A percentile compares a stretch with the other conserved stretches of the same genome.
Evolutionary conservation across 2,797 vertebrate genomes (phyloP).

Genomic region (Nannoperca obscura): DNA sequence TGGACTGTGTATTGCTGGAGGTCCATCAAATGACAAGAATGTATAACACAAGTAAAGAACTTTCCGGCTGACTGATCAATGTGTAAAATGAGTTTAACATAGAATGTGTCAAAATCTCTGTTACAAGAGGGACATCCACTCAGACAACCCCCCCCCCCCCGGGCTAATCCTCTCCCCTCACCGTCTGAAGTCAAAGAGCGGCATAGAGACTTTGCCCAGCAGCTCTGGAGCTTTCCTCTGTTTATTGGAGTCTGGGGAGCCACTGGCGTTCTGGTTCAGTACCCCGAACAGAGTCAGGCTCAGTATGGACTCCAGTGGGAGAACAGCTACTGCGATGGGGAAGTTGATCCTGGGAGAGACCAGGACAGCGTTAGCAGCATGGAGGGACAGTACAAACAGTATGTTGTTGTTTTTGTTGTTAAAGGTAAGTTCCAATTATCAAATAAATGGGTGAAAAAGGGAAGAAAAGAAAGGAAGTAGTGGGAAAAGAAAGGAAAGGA

Average conservation of each 20-base stretch:
- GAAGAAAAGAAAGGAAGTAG: not conserved
- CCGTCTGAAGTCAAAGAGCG: constrained; percentile 95
- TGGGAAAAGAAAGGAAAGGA: not conserved
- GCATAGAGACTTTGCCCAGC: constrained; percentile 93
- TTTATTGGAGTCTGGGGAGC: constrained; percentile 96
- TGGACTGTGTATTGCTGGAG: not conserved
- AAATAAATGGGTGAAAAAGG: not conserved
- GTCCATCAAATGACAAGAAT: not conserved
- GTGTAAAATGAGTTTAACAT: not conserved
- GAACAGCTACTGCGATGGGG: constrained; percentile 94
- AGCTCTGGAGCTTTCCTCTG: constrained; percentile 93
- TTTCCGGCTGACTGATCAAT: not conserved
- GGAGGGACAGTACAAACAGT: not conserved
- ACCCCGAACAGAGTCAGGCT: constrained; percentile 93
- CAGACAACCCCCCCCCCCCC: too few species aligned
- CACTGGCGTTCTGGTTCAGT: constrained; percentile 91
- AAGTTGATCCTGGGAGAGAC: constrained; percentile 91
- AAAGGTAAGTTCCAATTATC: not conserved
- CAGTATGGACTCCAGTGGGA: constrained; percentile 94
- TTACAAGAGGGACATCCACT: not conserved
- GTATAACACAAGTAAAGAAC: not conserved
- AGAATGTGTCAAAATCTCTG: not conserved
- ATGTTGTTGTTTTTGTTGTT: not conserved
- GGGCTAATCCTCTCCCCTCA: constrained; percentile 72
- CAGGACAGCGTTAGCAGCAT: not conserved